A percentile compares a stretch with the other conserved stretches of the same genome.
Evolutionary conservation across 2,888 invertebrate genomes (phyloP).

Genomic region (Alsophila aescularia): DNA sequence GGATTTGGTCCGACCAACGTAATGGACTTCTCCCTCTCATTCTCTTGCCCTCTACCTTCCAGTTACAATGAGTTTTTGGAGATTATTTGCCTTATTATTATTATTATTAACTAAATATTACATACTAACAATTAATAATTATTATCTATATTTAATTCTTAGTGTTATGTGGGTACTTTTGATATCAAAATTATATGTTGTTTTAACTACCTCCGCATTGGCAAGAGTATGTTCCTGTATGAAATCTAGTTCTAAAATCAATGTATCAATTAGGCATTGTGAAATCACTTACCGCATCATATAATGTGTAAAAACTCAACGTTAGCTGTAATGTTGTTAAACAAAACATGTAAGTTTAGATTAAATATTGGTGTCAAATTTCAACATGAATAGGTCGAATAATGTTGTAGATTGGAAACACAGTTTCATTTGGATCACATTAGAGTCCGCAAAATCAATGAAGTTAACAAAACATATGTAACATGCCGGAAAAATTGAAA

Average conservation of each 20-base stretch:
- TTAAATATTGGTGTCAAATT: conserved; percentile 12
- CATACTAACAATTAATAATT: no score
- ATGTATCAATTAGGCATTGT: neutral
- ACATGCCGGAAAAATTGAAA: neutral
- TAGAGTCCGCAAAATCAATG: neutral
- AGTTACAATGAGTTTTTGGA: no score
- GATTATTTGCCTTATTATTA: no score
- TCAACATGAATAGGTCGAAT: conserved; percentile 12
- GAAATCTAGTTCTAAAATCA: neutral
- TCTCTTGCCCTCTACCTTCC: no score
- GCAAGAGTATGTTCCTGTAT: neutral
- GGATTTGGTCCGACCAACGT: no score
- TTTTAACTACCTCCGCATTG: neutral
- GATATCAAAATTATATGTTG: no score
- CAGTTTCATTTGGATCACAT: conserved; percentile 4
- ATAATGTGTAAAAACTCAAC: neutral
- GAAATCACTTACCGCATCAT: neutral
- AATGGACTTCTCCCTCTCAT: no score
- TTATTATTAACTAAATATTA: no score
- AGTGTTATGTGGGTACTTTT: no score
- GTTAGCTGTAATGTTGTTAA: no score
- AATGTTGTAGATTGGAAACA: neutral
- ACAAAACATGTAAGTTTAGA: no score
- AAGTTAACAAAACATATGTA: neutral
- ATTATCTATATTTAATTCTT: no score